Evolutionary conservation across 2,113 vertebrate species (phyloP).

Genomic region (Anguilla japonica): DNA sequence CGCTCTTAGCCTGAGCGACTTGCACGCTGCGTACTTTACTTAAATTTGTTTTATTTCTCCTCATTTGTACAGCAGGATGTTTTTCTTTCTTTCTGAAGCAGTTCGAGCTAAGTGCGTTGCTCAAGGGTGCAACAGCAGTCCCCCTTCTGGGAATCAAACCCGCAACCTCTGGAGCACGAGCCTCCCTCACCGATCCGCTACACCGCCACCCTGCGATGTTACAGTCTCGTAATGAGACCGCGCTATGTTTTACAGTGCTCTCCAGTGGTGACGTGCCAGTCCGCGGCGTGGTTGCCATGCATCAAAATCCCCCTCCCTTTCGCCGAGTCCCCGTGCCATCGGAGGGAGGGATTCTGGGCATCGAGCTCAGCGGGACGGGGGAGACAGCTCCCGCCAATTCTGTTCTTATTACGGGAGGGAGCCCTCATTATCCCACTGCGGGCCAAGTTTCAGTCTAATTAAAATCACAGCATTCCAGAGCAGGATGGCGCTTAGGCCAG

Average conservation of each 20-base stretch:
- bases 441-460: conserved; percentile 5
- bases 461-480: conserved; percentile 6
- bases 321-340: no score
- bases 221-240: background rate
- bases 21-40: no score
- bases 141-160: no score
- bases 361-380: background rate
- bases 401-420: background rate
- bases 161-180: no score
- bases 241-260: background rate
- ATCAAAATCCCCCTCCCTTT: background rate
- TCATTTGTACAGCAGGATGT: no score
- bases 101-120: no score
- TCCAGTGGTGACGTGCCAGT: background rate
- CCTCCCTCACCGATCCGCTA: no score
- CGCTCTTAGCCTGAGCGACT: no score
- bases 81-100: no score
- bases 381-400: background rate
- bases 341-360: background rate
- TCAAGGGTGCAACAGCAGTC: no score
- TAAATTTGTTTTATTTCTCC: no score
- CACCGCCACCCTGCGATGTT: no score
- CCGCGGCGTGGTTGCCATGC: background rate
- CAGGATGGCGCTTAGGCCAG: background rate
- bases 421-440: background rate